Base-by-base conservation (phyloP, 2,888 invertebrate genomes). In the Drosophila vallismaia region DNA sequence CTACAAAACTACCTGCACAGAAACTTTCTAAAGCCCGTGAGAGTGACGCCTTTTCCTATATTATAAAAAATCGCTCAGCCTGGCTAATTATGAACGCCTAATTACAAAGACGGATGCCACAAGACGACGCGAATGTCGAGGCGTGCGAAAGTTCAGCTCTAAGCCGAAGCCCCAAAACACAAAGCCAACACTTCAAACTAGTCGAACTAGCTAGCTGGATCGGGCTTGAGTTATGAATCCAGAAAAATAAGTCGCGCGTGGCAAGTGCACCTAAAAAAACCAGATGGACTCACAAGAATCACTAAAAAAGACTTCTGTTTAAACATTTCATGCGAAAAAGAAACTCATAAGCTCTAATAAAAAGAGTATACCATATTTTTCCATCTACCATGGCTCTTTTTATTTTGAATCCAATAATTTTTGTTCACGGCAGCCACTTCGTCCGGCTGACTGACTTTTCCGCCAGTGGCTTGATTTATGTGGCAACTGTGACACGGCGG, bases 51-150 rank as follows among this genome's bases (percentile, higher is more conserved):
- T 79, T 64, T 63, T 59, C 50, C 50, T 64, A 56, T 45, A 64
- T 44, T 68, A 63, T 58, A 66, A 67, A 58, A 86, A 82, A 79
- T 85, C 76, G 59, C 63, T 70, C 75, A 68, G 48, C 54, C 75
- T 12, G 67, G 77, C 87, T 83, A 76, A 84, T 87, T 87, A 84
- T 79, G 74, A 71, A 74, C 70, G 79, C 62, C 89, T 87, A 87
- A 88, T 84, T 88, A 88, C 83, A 57, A 67, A 88, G 89, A 87
- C 89, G 83, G 79, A 88, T 87, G 89, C 88, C 66, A 75, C 69
- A 74, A 74, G 54, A 60, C 14, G 50, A 28, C 10, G 44, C 12
- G 28, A 28, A 28, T 28, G 5, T 28, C 14, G 49, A 50, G 66
- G 66, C 74, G 76, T 75, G 74, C 76, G 74, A 74, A 74, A 74